Evolutionary conservation across 2,888 invertebrate genomes (phyloP).

Genomic region (Drosophila tripunctata): DNA sequence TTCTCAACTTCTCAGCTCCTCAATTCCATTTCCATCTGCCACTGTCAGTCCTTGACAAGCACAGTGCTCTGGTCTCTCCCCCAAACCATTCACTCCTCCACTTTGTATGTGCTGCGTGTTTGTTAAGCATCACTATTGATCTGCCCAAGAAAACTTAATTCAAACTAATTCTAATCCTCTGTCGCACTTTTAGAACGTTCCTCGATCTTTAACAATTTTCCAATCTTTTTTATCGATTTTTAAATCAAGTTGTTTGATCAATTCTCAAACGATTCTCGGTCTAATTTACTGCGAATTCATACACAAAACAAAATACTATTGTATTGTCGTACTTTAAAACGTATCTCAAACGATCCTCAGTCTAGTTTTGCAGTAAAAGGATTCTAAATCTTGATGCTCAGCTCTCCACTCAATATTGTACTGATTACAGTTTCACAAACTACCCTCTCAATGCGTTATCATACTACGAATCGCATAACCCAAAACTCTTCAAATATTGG

Average conservation of each 20-base stretch:
- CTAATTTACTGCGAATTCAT: too few relatives aligned
- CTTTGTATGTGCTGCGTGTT: not conserved
- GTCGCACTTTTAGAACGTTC: too few relatives aligned
- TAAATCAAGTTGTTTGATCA: too few relatives aligned
- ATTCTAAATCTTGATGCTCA: not conserved
- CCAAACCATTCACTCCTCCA: not conserved
- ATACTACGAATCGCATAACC: not conserved
- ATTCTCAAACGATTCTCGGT: too few relatives aligned
- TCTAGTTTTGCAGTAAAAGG: too few relatives aligned
- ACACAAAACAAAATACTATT: too few relatives aligned
- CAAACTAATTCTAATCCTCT: not conserved
- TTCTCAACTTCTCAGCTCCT: not conserved
- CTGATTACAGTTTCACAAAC: not conserved
- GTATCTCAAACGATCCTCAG: not conserved
- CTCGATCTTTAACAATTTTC: too few relatives aligned
- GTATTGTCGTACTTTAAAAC: too few relatives aligned
- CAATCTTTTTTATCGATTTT: too few relatives aligned
- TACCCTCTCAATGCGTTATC: not conserved
- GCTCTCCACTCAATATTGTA: not conserved
- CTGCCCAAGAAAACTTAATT: not conserved
- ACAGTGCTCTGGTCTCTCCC: not conserved
- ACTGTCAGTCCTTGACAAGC: constrained; percentile 32
- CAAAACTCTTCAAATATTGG: constrained; percentile 1
- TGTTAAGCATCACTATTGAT: not conserved
- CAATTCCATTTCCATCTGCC: constrained; percentile 20